Conservation (phyloP, 2,888 invertebrate genomes). For the Julus scanicus region DNA sequence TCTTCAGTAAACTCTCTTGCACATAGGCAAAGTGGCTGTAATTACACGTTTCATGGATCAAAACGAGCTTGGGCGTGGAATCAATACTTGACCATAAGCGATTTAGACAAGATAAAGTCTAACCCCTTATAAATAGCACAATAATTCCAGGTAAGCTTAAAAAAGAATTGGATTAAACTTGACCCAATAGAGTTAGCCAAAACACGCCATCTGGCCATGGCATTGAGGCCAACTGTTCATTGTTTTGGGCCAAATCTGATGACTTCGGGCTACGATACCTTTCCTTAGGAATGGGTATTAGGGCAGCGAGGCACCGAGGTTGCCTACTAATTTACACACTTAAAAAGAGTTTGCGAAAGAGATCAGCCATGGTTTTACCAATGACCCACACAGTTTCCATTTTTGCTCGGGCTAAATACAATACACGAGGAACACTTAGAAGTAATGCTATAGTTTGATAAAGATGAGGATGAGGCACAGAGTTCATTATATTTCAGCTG, state of each 20-base stretch:
- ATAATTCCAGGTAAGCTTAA: background rate
- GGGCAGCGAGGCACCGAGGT: background rate
- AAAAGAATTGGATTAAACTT: background rate
- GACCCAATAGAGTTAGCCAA: background rate
- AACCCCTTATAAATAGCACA: background rate
- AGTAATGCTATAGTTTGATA: background rate
- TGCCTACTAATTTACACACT: background rate
- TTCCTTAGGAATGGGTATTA: background rate
- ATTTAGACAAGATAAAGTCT: background rate
- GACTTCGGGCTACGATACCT: background rate
- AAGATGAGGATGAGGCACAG: background rate
- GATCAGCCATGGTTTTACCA: background rate
- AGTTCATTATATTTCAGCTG: slow-evolving; percentile 8
- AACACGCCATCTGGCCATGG: slow-evolving; percentile 8
- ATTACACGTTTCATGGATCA: background rate
- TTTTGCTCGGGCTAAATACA: background rate
- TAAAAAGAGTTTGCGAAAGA: background rate
- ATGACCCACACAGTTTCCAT: background rate
- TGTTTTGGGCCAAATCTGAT: slow-evolving; percentile 11
- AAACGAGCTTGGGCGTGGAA: slow-evolving; percentile 8
- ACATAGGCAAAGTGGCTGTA: background rate
- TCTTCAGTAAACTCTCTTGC: background rate
- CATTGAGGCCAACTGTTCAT: background rate
- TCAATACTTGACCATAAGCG: background rate
- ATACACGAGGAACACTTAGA: background rate